Conservation (phyloP, 2,797 vertebrate genomes). For the Centroberyx gerrardi region DNA sequence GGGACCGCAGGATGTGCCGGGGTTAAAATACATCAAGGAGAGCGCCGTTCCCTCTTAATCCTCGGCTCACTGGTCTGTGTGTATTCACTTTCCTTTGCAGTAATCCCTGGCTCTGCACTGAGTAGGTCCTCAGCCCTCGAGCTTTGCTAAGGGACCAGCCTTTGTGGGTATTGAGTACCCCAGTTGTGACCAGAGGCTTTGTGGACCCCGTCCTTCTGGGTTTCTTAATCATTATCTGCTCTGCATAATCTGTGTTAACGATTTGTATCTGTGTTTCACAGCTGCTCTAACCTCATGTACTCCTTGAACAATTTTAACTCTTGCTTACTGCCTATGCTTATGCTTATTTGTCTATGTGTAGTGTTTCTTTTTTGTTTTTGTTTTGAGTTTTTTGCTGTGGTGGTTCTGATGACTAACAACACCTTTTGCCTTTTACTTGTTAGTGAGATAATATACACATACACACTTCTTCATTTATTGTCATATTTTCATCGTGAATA, state of each 20-base stretch:
- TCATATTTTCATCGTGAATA: slow-evolving; percentile 12
- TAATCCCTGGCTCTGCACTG: slow-evolving; percentile 99
- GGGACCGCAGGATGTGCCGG: slow-evolving; percentile 16
- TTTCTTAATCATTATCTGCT: slow-evolving; percentile 71
- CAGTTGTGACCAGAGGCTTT: slow-evolving; percentile 79
- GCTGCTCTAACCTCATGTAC: slow-evolving; percentile 65
- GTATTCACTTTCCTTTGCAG: slow-evolving; percentile 95
- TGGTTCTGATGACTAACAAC: slow-evolving; percentile 67
- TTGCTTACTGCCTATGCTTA: slow-evolving; percentile 34
- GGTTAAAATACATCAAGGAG: slow-evolving; percentile 33
- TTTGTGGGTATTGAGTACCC: slow-evolving; percentile 81
- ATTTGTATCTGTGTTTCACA: slow-evolving; percentile 57
- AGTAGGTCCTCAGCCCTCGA: slow-evolving; percentile 91
- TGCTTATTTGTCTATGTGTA: slow-evolving; percentile 44
- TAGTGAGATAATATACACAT: slow-evolving; percentile 25
- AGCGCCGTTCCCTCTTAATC: slow-evolving; percentile 54
- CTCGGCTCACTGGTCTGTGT: slow-evolving; percentile 87
- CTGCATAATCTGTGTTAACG: slow-evolving; percentile 61
- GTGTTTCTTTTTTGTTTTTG: slow-evolving; percentile 25
- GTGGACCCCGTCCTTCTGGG: slow-evolving; percentile 77
- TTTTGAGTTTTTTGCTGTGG: slow-evolving; percentile 9
- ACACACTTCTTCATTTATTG: slow-evolving; percentile 14
- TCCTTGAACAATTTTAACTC: slow-evolving; percentile 44
- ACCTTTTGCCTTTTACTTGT: slow-evolving; percentile 41
- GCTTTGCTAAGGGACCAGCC: slow-evolving; percentile 90